These are phyloP conservation scores for Pseudococcus viburni DNA, from an alignment of 2,888 invertebrate species.

Conservation along the genomic window DNA sequence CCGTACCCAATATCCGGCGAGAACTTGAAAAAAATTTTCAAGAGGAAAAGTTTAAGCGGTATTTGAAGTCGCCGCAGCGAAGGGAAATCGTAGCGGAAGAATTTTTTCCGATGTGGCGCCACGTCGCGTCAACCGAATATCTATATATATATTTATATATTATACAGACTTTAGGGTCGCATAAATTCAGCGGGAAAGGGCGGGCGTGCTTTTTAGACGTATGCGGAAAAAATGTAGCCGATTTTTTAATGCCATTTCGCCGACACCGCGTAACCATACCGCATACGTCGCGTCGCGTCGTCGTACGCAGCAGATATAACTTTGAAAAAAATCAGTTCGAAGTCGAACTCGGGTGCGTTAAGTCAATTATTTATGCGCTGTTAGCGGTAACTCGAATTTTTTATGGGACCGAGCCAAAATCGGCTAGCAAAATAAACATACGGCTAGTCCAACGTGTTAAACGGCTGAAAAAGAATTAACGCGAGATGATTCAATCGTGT, in stretches of 20 bases:
- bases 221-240: constrained; percentile 24
- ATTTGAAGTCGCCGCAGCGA: neutral
- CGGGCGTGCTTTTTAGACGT: neutral
- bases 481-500: neutral
- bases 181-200: neutral
- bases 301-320: neutral
- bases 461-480: constrained; percentile 36
- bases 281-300: neutral
- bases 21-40: constrained; percentile 6
- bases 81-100: neutral
- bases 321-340: constrained; percentile 1
- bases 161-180: neutral
- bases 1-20: constrained; percentile 21
- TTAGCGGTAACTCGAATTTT: constrained; percentile 56
- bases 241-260: neutral
- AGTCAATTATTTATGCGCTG: constrained; percentile 60
- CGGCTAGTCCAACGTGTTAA: constrained; percentile 30
- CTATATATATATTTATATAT: no score
- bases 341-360: neutral
- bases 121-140: neutral
- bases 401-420: constrained; percentile 61
- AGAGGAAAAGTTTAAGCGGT: constrained; percentile 27
- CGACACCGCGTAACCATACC: neutral
- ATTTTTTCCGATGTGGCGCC: constrained; percentile 22
- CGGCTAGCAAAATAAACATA: constrained; percentile 62